A percentile compares a stretch with the other conserved stretches of the same genome.
Evolutionary conservation across 2,113 vertebrate species (phyloP).

Genomic region (Campylomormyrus tamandua): DNA sequence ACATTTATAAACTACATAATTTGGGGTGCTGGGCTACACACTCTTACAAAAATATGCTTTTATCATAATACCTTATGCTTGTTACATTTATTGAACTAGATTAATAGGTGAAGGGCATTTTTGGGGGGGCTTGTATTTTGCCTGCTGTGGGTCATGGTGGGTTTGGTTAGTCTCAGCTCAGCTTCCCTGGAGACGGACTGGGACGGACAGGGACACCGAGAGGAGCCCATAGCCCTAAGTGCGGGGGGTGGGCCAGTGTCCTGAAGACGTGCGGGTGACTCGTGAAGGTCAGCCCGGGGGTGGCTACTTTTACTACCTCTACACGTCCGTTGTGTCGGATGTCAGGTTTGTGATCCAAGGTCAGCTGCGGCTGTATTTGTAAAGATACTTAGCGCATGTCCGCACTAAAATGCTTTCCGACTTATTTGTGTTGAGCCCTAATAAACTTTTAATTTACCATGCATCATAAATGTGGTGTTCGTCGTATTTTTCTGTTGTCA

Average conservation of each 20-base stretch:
- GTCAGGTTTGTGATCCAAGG: conserved; percentile 6
- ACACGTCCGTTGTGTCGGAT: not conserved
- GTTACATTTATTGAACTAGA: not conserved
- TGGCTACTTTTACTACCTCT: not conserved
- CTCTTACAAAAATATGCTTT: not conserved
- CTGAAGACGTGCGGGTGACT: not conserved
- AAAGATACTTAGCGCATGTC: not conserved
- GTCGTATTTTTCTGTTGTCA: not conserved
- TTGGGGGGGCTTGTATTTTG: too few species aligned
- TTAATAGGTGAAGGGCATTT: not conserved
- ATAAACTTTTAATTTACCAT: not conserved
- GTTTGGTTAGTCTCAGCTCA: not conserved
- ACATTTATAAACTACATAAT: not conserved
- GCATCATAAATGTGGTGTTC: not conserved
- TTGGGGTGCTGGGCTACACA: not conserved
- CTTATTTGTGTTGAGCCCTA: not conserved
- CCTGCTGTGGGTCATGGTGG: not conserved
- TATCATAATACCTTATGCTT: not conserved
- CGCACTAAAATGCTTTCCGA: not conserved
- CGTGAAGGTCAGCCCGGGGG: not conserved
- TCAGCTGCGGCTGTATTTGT: not conserved
- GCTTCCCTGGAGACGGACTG: not conserved
- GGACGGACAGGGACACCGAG: not conserved
- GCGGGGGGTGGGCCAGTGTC: not conserved
- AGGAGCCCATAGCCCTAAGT: not conserved